Conservation (phyloP, 2,797 vertebrate species). For the Thamnophis elegans region DNA sequence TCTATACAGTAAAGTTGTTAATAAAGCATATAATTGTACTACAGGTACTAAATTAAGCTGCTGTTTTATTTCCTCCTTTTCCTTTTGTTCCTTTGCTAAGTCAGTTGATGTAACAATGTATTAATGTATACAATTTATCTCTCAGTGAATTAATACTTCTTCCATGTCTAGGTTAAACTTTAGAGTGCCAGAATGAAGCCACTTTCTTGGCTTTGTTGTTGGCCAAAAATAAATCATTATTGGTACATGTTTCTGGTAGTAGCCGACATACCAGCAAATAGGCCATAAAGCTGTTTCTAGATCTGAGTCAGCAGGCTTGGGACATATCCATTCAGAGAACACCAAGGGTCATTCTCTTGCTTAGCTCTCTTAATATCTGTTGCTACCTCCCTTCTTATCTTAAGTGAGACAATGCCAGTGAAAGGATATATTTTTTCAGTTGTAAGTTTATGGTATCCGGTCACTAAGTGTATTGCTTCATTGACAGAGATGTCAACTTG, state of each 20-base stretch:
- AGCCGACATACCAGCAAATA: no score
- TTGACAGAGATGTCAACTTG: neutral
- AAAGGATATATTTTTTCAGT: neutral
- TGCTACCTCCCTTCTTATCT: neutral
- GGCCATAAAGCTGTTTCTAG: no score
- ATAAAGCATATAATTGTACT: neutral
- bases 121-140: neutral
- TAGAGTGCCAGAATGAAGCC: neutral
- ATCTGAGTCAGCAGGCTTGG: neutral
- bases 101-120: no score
- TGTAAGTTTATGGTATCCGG: neutral
- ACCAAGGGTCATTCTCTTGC: neutral
- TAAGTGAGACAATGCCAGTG: neutral
- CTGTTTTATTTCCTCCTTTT: neutral
- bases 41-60: neutral
- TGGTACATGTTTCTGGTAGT: no score
- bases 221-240: neutral
- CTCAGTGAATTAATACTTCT: neutral
- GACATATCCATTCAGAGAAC: neutral
- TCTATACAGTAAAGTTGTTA: neutral
- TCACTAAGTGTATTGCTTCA: neutral
- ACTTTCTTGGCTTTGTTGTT: neutral
- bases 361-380: neutral
- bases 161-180: no score
- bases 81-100: neutral